Base-by-base conservation (phyloP, 92 coral and sea anemone species). In the Bergia puertoricense region DNA sequence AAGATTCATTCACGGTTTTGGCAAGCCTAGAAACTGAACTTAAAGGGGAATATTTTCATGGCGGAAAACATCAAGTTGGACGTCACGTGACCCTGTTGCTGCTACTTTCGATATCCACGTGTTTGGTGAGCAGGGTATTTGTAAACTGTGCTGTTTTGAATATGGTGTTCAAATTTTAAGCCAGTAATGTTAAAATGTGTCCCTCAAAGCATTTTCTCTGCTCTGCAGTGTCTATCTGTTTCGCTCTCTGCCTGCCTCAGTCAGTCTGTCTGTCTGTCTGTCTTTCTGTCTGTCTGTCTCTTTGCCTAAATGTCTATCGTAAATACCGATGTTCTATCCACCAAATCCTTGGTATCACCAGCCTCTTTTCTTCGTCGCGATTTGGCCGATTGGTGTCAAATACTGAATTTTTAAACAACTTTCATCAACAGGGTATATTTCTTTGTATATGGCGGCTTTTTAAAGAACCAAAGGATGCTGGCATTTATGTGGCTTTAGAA, bases 21-120 rank as follows among this genome's bases (percentile, higher is more conserved):
- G 37, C 87, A 30, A 86, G 79, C 45, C 38, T 94, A 45, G 96
- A 92, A 44, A 69, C 43, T 44, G 92, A 88, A 50, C 77, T 94
- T 7, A 44, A 89, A 71, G 90, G 93, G 45, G 95, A 91, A 62
- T 94, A 94, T 87, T 91, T 91, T 30, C 81, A 90, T 79, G 97
- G 98, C 13, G 94, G 93, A 23, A 93, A 92, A 54, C 98, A 96
- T 79, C 98, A 96, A 77, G 90, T 92, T 79, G 98, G 90, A 41
- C 96, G 95, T 45, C 98, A 96, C 68, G 95, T 96, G 79, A 90
- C 92, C 66, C 81, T 96, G 90, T 41, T 96, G 40, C 89, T 96
- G 2, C 73, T 92, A 18, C 85, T 91, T 16, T 85, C 90, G 8
- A 41, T 94, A 75, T 85, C 93, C 0, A 90, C 92, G 73, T 86